These are phyloP conservation scores for Aphrocallistes beatrix DNA, from an alignment of 37 sponge, comb jelly and placozoan genomes.

Conservation along the genomic window DNA sequence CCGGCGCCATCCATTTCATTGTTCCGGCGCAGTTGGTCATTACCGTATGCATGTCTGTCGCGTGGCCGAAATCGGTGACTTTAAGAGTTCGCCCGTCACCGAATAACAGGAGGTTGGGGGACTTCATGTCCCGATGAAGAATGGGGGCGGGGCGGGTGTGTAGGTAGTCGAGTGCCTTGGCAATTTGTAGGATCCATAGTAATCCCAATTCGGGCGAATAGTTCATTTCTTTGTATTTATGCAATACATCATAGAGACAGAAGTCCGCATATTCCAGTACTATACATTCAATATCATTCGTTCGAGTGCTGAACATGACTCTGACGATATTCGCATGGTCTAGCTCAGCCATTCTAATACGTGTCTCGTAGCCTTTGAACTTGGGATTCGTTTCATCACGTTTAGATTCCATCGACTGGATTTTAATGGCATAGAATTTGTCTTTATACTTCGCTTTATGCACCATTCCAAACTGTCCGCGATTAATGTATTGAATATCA, in stretches of 20 bases:
- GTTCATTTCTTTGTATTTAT: background rate
- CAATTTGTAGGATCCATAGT: background rate
- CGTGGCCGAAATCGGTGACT: conserved; percentile 26
- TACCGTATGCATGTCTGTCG: conserved; percentile 20
- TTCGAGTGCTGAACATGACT: background rate
- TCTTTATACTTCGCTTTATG: conserved; percentile 13
- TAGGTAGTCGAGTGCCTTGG: background rate
- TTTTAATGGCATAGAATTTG: background rate
- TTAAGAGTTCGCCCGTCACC: background rate
- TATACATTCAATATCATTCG: background rate
- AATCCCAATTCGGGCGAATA: background rate
- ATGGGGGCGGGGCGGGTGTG: background rate
- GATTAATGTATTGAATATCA: conserved; percentile 6
- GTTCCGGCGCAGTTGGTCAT: conserved; percentile 29
- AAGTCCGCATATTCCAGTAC: background rate
- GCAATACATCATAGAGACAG: background rate
- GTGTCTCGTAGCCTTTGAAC: conserved; percentile 11
- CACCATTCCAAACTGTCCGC: conserved; percentile 5
- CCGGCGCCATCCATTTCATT: conserved; percentile 31
- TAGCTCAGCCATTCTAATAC: background rate
- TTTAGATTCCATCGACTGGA: background rate
- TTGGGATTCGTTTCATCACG: background rate
- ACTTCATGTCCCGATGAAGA: background rate
- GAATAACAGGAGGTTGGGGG: background rate
- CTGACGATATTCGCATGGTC: background rate